Evolutionary conservation across 2,888 invertebrate genomes (phyloP).

Genomic region (Apodemia duryi): DNA sequence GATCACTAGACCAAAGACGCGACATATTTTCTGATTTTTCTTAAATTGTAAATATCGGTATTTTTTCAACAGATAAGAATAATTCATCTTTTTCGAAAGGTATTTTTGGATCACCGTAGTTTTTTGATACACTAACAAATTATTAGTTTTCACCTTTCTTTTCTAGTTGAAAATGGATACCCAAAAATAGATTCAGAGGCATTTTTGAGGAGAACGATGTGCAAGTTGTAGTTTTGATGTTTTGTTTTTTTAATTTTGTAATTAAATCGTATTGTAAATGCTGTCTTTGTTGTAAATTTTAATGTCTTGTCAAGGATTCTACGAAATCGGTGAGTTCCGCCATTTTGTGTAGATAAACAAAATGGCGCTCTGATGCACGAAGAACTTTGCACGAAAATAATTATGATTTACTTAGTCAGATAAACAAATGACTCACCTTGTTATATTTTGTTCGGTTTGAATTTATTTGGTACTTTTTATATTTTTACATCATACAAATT

Average conservation of each 20-base stretch:
- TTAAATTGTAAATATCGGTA: too few species aligned
- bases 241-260: constrained; percentile 29
- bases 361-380: constrained; percentile 26
- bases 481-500: too few species aligned
- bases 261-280: constrained; percentile 39
- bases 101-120: neutral
- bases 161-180: constrained; percentile 9
- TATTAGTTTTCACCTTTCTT: neutral
- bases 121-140: neutral
- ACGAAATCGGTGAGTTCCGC: constrained; percentile 66
- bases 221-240: constrained; percentile 20
- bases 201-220: constrained; percentile 16
- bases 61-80: too few species aligned
- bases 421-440: too few species aligned
- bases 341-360: constrained; percentile 30
- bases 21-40: too few species aligned
- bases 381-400: constrained; percentile 14
- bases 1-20: too few species aligned
- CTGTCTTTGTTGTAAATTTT: constrained; percentile 2
- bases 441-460: too few species aligned
- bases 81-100: neutral
- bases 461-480: too few species aligned
- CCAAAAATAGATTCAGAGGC: neutral
- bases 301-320: constrained; percentile 69
- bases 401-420: neutral